Percentiles rank a stretch among this genome's conserved stretches.
Conservation (phyloP, 2,113 vertebrate species). For the Sebastes schlegelii region DNA sequence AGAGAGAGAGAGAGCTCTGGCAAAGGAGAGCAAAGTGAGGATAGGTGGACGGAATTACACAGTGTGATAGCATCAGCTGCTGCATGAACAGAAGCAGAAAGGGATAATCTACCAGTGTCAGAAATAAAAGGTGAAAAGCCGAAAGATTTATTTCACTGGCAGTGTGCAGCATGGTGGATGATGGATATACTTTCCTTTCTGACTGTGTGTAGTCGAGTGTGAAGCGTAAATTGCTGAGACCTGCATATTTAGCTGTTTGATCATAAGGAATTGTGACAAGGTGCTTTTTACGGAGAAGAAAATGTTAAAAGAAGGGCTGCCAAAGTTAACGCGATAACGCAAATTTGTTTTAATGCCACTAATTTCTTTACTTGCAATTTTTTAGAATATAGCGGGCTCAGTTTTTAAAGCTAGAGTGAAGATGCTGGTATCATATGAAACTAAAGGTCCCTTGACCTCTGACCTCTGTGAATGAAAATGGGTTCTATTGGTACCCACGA, state of each 20-base stretch:
- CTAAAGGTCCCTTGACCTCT: no score
- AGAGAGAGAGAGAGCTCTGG: neutral
- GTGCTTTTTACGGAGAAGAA: neutral
- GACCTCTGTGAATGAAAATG: no score
- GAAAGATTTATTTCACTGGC: constrained; percentile 37
- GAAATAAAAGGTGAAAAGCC: constrained; percentile 66
- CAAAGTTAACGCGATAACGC: no score
- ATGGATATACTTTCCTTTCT: constrained; percentile 22
- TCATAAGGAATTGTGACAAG: neutral
- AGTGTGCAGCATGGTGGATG: constrained; percentile 1
- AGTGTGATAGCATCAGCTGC: constrained; percentile 52
- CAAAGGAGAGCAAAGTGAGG: constrained; percentile 41
- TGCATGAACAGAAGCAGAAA: constrained; percentile 26
- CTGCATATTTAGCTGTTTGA: constrained; percentile 21
- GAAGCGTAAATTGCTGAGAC: constrained; percentile 2
- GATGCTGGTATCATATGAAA: no score
- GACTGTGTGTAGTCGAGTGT: constrained; percentile 5
- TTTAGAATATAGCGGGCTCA: no score
- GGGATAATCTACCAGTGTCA: constrained; percentile 48
- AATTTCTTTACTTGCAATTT: no score
- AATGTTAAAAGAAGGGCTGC: neutral
- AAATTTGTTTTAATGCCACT: no score
- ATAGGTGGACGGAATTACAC: constrained; percentile 66
- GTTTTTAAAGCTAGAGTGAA: no score
- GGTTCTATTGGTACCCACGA: no score